A percentile compares a stretch with the other conserved stretches of the same genome.
These are phyloP conservation scores for Platysternon megacephalum DNA, from an alignment of 2,113 vertebrate species.

Conservation along the genomic window DNA sequence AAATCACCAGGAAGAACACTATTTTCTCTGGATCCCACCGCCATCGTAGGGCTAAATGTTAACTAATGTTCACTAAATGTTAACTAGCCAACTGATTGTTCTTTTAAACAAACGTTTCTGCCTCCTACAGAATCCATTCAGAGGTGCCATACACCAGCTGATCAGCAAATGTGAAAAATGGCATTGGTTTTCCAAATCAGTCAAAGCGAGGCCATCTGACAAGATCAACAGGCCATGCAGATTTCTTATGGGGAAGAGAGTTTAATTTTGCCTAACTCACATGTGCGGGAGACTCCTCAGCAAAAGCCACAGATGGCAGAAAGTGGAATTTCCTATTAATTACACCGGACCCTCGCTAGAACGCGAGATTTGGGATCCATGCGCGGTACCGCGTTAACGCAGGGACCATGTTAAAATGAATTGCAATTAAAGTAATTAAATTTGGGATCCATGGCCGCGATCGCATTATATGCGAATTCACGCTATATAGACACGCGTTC, in stretches of 20 bases:
- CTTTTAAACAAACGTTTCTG: not conserved
- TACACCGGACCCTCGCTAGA: not conserved
- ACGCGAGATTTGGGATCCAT: no score
- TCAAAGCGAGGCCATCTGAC: not conserved
- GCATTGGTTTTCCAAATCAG: not conserved
- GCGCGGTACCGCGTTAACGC: no score
- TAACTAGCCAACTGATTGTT: not conserved
- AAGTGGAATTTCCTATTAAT: not conserved
- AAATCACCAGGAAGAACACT: not conserved
- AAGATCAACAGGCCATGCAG: not conserved
- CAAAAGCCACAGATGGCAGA: not conserved
- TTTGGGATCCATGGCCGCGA: no score
- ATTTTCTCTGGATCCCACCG: not conserved
- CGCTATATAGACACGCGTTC: no score
- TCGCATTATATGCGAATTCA: no score
- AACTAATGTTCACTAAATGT: not conserved
- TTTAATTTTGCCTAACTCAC: not conserved
- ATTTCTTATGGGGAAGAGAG: not conserved
- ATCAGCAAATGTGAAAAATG: not conserved
- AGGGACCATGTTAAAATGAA: no score
- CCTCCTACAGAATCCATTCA: not conserved
- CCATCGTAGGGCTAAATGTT: not conserved
- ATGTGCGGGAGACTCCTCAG: no score
- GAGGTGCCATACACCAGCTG: not conserved
- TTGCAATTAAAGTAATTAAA: no score